Conservation (phyloP, 2,797 vertebrate genomes). For the Leuciscus waleckii region DNA sequence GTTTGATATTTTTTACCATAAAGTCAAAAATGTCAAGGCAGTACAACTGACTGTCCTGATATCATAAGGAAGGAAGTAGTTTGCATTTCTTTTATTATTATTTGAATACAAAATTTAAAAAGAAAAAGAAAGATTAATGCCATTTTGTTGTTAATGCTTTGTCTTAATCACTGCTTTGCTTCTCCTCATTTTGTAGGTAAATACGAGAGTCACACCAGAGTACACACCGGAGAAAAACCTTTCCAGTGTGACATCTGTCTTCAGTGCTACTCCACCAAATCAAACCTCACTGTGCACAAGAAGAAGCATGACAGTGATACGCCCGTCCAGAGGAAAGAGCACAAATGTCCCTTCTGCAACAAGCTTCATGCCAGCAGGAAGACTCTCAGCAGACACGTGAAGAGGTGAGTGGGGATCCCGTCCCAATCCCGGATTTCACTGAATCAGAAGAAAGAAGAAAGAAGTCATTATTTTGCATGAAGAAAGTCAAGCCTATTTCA, state of each 20-base stretch:
- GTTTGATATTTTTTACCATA: not conserved
- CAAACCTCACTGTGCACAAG: constrained; percentile 95
- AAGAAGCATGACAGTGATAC: constrained; percentile 89
- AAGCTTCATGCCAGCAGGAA: constrained; percentile 98
- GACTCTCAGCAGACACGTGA: constrained; percentile 92
- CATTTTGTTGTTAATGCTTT: constrained; percentile 7
- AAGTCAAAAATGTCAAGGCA: not conserved
- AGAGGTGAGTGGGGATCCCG: constrained; percentile 79
- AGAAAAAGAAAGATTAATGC: not conserved
- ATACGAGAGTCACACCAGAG: constrained; percentile 95
- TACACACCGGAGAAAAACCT: constrained; percentile 97
- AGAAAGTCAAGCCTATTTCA: not conserved
- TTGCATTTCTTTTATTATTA: not conserved
- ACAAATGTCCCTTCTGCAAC: constrained; percentile 94
- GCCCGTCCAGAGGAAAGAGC: constrained; percentile 92
- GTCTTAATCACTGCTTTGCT: not conserved
- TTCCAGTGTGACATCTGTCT: constrained; percentile 97
- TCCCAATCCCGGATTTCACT: not conserved
- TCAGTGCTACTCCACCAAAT: constrained; percentile 97
- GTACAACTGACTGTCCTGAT: not conserved
- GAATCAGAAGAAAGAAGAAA: not conserved
- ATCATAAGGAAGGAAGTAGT: not conserved
- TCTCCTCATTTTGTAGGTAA: constrained; percentile 80
- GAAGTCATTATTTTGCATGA: not conserved
- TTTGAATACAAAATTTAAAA: not conserved